Evolutionary conservation across 2,797 vertebrate genomes (phyloP), one percentile per base, ranked within the genome.

Genomic region (Vultur gryphus): DNA sequence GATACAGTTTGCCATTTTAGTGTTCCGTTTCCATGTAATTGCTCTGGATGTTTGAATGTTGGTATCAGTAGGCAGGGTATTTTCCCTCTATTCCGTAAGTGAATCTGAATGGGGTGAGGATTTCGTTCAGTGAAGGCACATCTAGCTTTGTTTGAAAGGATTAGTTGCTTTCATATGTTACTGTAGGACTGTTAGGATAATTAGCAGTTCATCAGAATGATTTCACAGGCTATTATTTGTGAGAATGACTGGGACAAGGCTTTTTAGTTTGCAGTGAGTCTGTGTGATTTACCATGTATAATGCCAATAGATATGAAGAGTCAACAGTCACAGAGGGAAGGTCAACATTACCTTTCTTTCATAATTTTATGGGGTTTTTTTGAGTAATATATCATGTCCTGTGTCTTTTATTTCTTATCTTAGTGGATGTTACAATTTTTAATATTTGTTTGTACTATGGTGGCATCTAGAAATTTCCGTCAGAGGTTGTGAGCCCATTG

Each of bases 111-210:
- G 41, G 82, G 64, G 44, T 79, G 70, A 95, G 64, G 80, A 73
- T 94, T 93, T 93, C 14, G 7, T 62, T 86, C 46, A 87, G 25
- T 48, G 39, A 90, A 90, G 70, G n/a, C 28, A 37, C 65, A 35
- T 54, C 49, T 52, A 78, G 83, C 28, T 57, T 59, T 89, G 46
- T 91, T 96, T 90, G 64, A 94, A 87, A 49, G 93, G 92, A 80
- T 84, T 97, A 78, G 73, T 87, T 93, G 66, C 86, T 96, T 96
- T 86, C 65, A 71, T 76, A 75, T n/a, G 62, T 87, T 93, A 91
- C 65, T 90, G 93, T 84, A 91, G 69, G 81, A 93, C 79, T 93
- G 87, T 89, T 96, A 54, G 52, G 44, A 52, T 94, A 69, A 94
- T 95, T 95, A 94, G 80, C 84, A 82, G 93, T 93, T 95, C 83